A percentile compares a stretch with the other conserved stretches of the same genome.
phyloP scores from a whole-genome alignment of 2,113 vertebrate species.

The Malurus melanocephalus region DNA sequence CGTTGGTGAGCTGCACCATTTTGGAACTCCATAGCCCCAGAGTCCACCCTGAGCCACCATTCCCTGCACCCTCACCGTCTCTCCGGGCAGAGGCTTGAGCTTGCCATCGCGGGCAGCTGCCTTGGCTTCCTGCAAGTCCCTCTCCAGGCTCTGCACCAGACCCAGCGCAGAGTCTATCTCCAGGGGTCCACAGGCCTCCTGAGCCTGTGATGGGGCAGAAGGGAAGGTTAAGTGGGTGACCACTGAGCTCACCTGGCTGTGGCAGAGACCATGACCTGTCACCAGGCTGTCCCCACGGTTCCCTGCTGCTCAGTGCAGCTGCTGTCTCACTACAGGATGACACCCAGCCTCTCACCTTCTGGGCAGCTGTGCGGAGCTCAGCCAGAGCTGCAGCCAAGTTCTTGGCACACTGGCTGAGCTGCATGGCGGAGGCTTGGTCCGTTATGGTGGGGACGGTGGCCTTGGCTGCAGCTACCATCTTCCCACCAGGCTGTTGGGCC shows the following conservation, averaged over 20 bases:
- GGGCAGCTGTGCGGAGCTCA: constrained; percentile 90
- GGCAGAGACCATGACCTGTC: background rate
- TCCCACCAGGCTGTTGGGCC: constrained; percentile 84
- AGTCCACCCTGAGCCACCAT: background rate
- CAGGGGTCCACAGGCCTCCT: constrained; percentile 93
- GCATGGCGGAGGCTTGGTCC: constrained; percentile 89
- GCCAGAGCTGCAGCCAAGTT: constrained; percentile 88
- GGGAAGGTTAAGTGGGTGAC: background rate
- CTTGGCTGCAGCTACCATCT: constrained; percentile 94
- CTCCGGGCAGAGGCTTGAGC: constrained; percentile 91
- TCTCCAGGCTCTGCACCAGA: constrained; percentile 87
- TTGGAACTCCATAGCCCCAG: background rate
- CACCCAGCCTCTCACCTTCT: constrained; percentile 79
- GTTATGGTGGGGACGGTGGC: constrained; percentile 90
- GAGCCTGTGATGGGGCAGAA: constrained; percentile 73
- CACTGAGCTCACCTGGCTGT: rapidly evolving
- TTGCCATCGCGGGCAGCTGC: constrained; percentile 85
- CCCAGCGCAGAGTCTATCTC: constrained; percentile 93
- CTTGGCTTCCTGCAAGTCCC: constrained; percentile 90
- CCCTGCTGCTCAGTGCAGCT: background rate
- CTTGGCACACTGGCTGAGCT: constrained; percentile 96
- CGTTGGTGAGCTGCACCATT: background rate
- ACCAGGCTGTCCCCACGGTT: rapidly evolving
- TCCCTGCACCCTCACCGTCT: constrained; percentile 77
- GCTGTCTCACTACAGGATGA: too few species aligned